Evolutionary conservation across 2,888 invertebrate species (phyloP).

Genomic region (Erebia ligea): DNA sequence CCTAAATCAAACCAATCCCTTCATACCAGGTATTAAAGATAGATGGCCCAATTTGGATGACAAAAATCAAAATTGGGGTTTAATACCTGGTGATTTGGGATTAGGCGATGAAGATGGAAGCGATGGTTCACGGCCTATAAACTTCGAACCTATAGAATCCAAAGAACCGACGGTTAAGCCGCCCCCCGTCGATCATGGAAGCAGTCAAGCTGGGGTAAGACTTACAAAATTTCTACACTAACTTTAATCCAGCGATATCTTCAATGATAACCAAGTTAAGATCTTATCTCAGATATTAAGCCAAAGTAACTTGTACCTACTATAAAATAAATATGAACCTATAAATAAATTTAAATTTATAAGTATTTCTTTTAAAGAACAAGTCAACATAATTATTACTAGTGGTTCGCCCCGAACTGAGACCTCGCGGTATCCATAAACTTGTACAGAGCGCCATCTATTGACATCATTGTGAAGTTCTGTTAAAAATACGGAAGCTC

Average conservation of each 20-base stretch:
- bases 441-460: too few relatives aligned
- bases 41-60: slow-evolving; percentile 55
- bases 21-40: not conserved
- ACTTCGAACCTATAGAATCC: slow-evolving; percentile 52
- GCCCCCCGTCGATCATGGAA: slow-evolving; percentile 55
- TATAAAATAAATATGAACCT: too few relatives aligned
- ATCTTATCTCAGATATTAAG: not conserved
- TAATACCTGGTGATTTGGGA: slow-evolving; percentile 47
- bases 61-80: slow-evolving; percentile 63
- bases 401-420: too few relatives aligned
- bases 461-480: too few relatives aligned
- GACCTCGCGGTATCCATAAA: too few relatives aligned
- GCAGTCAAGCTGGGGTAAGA: slow-evolving; percentile 50
- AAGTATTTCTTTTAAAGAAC: too few relatives aligned
- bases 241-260: not conserved
- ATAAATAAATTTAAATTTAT: too few relatives aligned
- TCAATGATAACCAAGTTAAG: not conserved
- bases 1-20: not conserved
- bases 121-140: slow-evolving; percentile 64
- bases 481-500: too few relatives aligned
- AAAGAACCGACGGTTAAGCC: slow-evolving; percentile 42
- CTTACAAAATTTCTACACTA: not conserved
- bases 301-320: too few relatives aligned
- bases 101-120: slow-evolving; percentile 45
- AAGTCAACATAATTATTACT: too few relatives aligned